Evolutionary conservation across 2,113 vertebrate genomes (phyloP).

Genomic region (Sylvietta virens): DNA sequence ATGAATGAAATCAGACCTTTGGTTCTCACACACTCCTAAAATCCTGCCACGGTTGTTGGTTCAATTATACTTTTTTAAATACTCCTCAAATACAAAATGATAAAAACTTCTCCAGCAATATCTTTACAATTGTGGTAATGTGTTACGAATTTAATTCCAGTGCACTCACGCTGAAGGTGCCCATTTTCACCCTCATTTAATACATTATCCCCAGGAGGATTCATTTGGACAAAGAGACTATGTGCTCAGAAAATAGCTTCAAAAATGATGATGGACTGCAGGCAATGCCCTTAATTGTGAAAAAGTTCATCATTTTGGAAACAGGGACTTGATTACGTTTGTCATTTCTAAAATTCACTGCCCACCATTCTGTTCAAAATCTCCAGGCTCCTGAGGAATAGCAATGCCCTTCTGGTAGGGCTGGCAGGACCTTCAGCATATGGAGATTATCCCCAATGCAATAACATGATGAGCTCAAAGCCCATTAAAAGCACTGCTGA

Average conservation of each 20-base stretch:
- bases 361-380: not conserved
- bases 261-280: not conserved
- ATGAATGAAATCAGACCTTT: slow-evolving; percentile 5
- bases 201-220: not conserved
- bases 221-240: not conserved
- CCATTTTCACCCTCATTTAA: slow-evolving; percentile 22
- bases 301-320: not conserved
- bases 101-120: slow-evolving; percentile 18
- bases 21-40: not conserved
- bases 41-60: not conserved
- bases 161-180: not conserved
- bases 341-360: not conserved
- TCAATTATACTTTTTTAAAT: not conserved
- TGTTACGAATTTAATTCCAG: not conserved
- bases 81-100: not conserved
- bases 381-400: not conserved
- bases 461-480: not conserved
- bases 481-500: not conserved
- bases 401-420: not conserved
- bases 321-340: not conserved
- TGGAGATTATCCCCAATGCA: slow-evolving; percentile 5
- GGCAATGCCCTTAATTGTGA: not conserved
- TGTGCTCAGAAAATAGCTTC: not conserved
- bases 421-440: slow-evolving; percentile 12
- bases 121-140: not conserved